Base-by-base conservation (phyloP, 2,888 invertebrate genomes). In the Creontiades dilutus region DNA sequence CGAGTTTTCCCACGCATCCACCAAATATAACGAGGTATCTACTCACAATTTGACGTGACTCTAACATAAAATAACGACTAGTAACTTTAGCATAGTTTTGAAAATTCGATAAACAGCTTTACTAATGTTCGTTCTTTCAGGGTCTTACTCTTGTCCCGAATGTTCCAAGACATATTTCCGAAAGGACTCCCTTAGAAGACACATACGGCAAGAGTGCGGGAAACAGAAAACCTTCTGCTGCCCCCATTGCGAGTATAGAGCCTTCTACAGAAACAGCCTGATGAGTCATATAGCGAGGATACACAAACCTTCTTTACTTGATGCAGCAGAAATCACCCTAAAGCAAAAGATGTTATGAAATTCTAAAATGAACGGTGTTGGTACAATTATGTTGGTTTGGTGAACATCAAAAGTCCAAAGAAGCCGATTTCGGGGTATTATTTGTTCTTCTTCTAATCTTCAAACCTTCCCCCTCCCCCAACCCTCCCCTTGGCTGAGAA, bases 151-250 rank as follows among this genome's bases (percentile, higher is more conserved):
- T 14, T 87, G 87, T 28, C 28, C 76, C 13, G 57, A 75, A 11
- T 87, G 87, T 52, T 48, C 48, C 27, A 87, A 87, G 48, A 55
- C 27, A 14, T 87, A 87, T 46, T 87, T 27, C 48, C 46, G 87
- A 19, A 87, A 87, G 46, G 87, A 87, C 48, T 87, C 87, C 28
- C 57, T 87, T 23, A 48, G 81, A 23, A 78, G 91, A 12, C 91
- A 91, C 86, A 11, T 68, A 11, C 46, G 78, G 23, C 88, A 90
- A 14, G 91, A 91, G 81, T 91, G 91, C 76, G 89, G 90, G 16
- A 91, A 91, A 87, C 90, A 90, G 84, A 86, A 88, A 61, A 76
- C 68, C 5, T 91, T 90, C 78, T 57, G 78, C 27, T 91, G 91
- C 81, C 47, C 87, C n/a, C 81, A 46, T 47, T 91, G 91, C 68